Evolutionary conservation across 2,113 vertebrate genomes (phyloP).

Genomic region (Illadopsis cleaveri): DNA sequence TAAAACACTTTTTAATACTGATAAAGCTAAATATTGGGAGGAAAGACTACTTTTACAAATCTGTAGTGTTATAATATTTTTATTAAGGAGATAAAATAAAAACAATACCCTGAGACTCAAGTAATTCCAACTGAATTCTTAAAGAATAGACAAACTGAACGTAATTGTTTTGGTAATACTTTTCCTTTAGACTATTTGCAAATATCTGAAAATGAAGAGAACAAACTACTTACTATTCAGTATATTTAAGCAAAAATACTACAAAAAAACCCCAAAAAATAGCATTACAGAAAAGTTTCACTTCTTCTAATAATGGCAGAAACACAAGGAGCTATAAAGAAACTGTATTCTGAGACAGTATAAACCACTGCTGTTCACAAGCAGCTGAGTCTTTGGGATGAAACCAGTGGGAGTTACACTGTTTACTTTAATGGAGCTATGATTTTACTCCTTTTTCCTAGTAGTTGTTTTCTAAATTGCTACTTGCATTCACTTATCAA

Average conservation of each 20-base stretch:
- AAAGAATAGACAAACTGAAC: not conserved
- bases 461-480: conserved; percentile 7
- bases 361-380: not conserved
- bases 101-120: not conserved
- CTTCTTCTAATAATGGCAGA: not conserved
- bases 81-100: not conserved
- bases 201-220: not conserved
- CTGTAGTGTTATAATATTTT: not conserved
- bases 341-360: not conserved
- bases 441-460: not conserved
- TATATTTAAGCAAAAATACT: not conserved
- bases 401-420: not conserved
- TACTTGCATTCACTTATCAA: not conserved
- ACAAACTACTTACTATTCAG: not conserved
- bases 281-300: not conserved
- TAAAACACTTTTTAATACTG: not conserved
- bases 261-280: not conserved
- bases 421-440: not conserved
- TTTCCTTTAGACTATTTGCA: not conserved
- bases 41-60: not conserved
- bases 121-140: not conserved
- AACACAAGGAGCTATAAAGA: not conserved
- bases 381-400: not conserved
- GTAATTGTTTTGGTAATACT: not conserved
- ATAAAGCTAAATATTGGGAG: not conserved